Conservation (phyloP, 2,113 vertebrate species). For the Protobothrops mucrosquamatus region DNA sequence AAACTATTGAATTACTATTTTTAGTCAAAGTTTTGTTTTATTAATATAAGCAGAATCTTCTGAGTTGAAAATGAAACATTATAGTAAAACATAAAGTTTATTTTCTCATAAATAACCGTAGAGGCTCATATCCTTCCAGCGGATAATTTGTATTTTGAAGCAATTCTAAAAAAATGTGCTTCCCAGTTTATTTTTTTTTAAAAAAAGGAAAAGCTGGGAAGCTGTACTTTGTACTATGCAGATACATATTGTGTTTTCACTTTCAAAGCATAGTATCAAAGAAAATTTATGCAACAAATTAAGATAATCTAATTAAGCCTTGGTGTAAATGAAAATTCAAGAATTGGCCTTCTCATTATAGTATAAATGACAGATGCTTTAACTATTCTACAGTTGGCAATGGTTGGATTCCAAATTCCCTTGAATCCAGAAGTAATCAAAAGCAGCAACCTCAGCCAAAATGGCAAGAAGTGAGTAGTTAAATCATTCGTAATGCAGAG, state of each 20-base stretch:
- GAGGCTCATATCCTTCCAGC: not conserved
- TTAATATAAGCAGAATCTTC: not conserved
- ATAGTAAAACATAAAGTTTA: not conserved
- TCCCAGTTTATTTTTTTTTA: not conserved
- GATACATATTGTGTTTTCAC: not conserved
- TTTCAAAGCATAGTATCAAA: not conserved
- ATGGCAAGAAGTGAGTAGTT: not conserved
- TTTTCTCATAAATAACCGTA: not conserved
- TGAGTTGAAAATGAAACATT: not conserved
- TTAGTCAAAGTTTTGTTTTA: not conserved
- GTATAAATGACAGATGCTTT: constrained; percentile 17
- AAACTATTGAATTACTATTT: not conserved
- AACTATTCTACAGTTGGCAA: constrained; percentile 16
- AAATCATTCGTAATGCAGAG: not conserved
- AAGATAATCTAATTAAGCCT: constrained; percentile 22
- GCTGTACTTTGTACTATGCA: not conserved
- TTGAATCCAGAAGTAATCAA: constrained; percentile 3
- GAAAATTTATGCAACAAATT: constrained; percentile 17
- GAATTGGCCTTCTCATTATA: constrained; percentile 2
- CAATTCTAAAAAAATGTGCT: not conserved
- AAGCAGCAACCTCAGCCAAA: not conserved
- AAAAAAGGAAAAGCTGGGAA: not conserved
- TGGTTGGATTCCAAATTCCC: constrained; percentile 12
- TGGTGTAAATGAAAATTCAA: not conserved
- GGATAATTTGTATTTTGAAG: not conserved